Percentiles rank a stretch among this genome's conserved stretches.
phyloP scores from a whole-genome alignment of 2,797 vertebrate genomes.

The Xenops minutus region DNA sequence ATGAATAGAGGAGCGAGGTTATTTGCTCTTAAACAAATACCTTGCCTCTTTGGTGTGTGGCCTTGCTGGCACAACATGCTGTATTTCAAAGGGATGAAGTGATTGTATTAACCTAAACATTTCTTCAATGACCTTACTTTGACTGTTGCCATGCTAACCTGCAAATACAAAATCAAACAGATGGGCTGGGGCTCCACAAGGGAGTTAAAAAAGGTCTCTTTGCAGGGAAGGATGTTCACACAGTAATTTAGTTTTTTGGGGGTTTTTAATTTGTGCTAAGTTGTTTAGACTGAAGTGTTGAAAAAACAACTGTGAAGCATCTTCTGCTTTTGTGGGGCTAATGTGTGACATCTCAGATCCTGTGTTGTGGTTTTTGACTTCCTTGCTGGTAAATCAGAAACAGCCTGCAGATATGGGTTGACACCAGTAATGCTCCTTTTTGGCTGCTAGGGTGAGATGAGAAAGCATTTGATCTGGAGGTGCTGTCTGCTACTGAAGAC shows the following conservation, averaged over 20 bases:
- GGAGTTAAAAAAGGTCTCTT: background rate
- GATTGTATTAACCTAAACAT: background rate
- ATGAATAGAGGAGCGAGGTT: background rate
- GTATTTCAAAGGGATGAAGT: conserved; percentile 4
- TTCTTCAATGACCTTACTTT: background rate
- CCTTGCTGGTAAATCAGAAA: background rate
- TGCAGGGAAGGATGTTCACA: background rate
- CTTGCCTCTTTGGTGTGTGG: background rate
- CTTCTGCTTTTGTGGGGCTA: background rate
- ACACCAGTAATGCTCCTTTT: background rate
- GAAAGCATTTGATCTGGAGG: background rate
- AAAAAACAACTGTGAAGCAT: background rate
- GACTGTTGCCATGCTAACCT: conserved; percentile 25
- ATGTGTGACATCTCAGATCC: background rate
- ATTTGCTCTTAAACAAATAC: background rate
- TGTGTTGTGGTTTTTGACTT: background rate
- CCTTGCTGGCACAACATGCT: background rate
- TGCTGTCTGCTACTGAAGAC: background rate
- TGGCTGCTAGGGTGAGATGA: background rate
- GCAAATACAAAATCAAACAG: background rate
- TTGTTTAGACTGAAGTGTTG: background rate
- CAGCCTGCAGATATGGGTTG: background rate
- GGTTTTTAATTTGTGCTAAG: background rate
- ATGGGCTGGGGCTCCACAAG: background rate
- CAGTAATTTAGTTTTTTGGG: background rate